A percentile compares a stretch with the other conserved stretches of the same genome.
phyloP scores from a whole-genome alignment of 2,113 vertebrate species.

The Varanus salvator region DNA sequence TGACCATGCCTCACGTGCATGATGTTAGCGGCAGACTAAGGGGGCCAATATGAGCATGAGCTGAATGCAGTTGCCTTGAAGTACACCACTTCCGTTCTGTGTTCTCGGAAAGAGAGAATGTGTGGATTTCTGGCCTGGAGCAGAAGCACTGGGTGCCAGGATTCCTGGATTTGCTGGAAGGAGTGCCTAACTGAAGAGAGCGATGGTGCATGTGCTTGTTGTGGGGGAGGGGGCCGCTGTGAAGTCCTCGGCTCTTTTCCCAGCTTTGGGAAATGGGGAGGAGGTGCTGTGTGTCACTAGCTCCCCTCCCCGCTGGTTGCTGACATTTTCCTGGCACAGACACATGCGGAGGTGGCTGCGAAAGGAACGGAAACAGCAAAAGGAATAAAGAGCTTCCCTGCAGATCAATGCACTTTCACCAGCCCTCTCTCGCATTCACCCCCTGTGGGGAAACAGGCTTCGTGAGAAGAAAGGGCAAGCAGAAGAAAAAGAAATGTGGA shows the following conservation, averaged over 20 bases:
- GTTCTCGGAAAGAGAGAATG: background rate
- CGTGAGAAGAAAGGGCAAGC: background rate
- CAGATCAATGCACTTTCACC: conserved; percentile 30
- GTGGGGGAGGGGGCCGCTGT: background rate
- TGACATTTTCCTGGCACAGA: conserved; percentile 43
- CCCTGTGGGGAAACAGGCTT: conserved; percentile 1
- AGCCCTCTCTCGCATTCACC: conserved; percentile 1
- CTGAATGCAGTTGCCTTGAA: background rate
- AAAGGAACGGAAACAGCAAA: conserved; percentile 27
- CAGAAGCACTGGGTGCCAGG: background rate
- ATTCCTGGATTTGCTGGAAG: background rate
- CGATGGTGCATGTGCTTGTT: background rate
- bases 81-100: background rate
- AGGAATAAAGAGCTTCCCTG: conserved; percentile 28
- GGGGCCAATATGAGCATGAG: background rate
- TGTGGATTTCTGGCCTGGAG: background rate
- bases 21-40: background rate
- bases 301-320: conserved; percentile 22
- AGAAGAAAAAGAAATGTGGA: background rate
- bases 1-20: background rate
- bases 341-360: conserved; percentile 32
- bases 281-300: conserved; percentile 12
- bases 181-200: background rate
- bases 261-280: conserved; percentile 9
- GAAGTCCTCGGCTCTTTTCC: conserved; percentile 10